A percentile compares a stretch with the other conserved stretches of the same genome.
Conservation (phyloP, 2,113 vertebrate species). For the Prionailurus bengalensis region DNA sequence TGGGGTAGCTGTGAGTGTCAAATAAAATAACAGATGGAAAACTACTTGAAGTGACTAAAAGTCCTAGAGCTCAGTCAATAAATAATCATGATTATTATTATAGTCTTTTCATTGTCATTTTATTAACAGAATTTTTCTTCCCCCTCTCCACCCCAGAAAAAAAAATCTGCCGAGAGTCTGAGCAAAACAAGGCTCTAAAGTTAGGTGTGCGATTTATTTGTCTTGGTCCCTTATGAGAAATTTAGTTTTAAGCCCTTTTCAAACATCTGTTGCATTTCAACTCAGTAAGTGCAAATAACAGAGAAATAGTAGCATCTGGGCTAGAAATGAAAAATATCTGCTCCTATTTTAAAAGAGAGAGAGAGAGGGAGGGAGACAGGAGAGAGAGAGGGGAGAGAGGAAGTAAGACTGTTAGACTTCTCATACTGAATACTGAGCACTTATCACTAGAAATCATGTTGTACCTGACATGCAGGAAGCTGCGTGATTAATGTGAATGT, state of each 20-base stretch:
- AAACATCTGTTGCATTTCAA: constrained; percentile 87
- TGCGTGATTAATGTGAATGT: constrained; percentile 86
- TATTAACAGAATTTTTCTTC: constrained; percentile 71
- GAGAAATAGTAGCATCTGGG: constrained; percentile 74
- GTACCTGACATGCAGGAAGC: constrained; percentile 76
- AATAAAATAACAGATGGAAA: constrained; percentile 48
- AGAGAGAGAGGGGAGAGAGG: not conserved
- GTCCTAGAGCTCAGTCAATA: not conserved
- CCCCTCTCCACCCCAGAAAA: constrained; percentile 20
- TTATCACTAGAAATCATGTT: constrained; percentile 60
- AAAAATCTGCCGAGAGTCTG: constrained; percentile 29
- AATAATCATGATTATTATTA: constrained; percentile 42
- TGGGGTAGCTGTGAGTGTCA: not conserved
- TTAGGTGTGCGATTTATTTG: constrained; percentile 76
- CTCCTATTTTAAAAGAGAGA: constrained; percentile 1
- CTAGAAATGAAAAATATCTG: constrained; percentile 68
- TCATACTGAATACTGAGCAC: constrained; percentile 76
- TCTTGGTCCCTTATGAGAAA: constrained; percentile 79
- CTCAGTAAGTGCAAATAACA: constrained; percentile 80
- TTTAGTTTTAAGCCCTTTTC: constrained; percentile 71
- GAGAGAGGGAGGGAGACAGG: not conserved
- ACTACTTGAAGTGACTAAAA: not conserved
- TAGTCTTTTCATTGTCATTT: constrained; percentile 56
- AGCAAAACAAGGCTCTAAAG: constrained; percentile 68
- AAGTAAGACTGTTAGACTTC: constrained; percentile 55